These are phyloP conservation scores for Brachyistius frenatus DNA, from an alignment of 2,113 vertebrate genomes.

Conservation along the genomic window DNA sequence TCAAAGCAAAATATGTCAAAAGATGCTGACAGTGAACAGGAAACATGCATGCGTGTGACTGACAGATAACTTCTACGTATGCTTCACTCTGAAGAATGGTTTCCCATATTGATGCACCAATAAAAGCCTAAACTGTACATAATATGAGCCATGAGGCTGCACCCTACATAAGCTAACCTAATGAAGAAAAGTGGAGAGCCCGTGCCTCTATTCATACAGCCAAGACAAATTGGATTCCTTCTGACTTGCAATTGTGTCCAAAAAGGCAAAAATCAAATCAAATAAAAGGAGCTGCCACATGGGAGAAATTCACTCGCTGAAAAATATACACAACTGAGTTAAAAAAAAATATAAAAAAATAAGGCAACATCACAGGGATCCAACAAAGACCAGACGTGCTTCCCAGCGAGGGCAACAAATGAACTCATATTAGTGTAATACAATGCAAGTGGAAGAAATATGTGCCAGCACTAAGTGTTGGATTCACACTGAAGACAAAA, in stretches of 20 bases:
- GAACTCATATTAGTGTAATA: neutral
- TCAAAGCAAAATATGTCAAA: neutral
- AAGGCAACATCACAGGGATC: conserved; percentile 1
- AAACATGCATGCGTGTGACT: neutral
- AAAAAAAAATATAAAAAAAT: too few relatives aligned
- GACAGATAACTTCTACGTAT: conserved; percentile 5
- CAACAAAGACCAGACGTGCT: conserved; percentile 9
- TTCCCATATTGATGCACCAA: conserved; percentile 28
- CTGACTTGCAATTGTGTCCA: conserved; percentile 22
- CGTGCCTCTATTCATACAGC: conserved; percentile 30
- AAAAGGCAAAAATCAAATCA: conserved; percentile 51
- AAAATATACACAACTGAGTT: neutral
- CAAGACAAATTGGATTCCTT: conserved; percentile 33
- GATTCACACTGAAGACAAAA: neutral
- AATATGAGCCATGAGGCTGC: conserved; percentile 25
- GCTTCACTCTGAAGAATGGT: conserved; percentile 10
- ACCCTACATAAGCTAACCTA: conserved; percentile 32
- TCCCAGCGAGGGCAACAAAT: neutral
- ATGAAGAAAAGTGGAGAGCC: conserved; percentile 42
- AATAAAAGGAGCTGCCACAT: conserved; percentile 35
- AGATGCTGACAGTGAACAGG: neutral
- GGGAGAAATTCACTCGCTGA: conserved; percentile 9
- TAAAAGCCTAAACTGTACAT: conserved; percentile 38
- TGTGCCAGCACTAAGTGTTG: conserved; percentile 11
- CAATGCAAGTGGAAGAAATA: conserved; percentile 28